A percentile compares a stretch with the other conserved stretches of the same genome.
Conservation (phyloP, 2,797 vertebrate genomes). For the Anabas testudineus region DNA sequence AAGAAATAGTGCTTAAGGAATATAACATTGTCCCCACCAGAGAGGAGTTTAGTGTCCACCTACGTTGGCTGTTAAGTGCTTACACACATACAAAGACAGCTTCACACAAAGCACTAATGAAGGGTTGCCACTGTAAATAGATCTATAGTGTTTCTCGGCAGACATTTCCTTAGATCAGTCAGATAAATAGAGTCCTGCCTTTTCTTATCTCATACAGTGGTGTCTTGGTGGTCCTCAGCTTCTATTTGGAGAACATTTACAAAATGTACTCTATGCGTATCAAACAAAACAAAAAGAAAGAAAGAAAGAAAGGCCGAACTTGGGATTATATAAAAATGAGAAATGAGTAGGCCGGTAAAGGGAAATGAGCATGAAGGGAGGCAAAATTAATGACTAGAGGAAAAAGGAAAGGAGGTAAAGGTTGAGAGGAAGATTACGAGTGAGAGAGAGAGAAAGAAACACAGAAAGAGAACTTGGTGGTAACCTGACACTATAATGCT, state of each 20-base stretch:
- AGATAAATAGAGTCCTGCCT: slow-evolving; percentile 43
- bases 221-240: slow-evolving; percentile 57
- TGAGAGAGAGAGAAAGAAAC: slow-evolving; percentile 20
- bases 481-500: slow-evolving; percentile 74
- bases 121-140: slow-evolving; percentile 70
- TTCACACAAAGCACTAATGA: slow-evolving; percentile 68
- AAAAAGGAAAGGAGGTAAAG: slow-evolving; percentile 28
- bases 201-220: slow-evolving; percentile 32
- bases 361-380: slow-evolving; percentile 38
- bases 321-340: slow-evolving; percentile 32
- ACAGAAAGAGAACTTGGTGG: slow-evolving; percentile 38
- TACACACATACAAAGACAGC: slow-evolving; percentile 28
- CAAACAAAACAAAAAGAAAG: too few species aligned
- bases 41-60: slow-evolving; percentile 66
- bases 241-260: slow-evolving; percentile 35
- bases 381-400: slow-evolving; percentile 41
- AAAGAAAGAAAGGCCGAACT: not conserved
- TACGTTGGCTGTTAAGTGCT: slow-evolving; percentile 50
- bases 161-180: slow-evolving; percentile 72
- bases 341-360: slow-evolving; percentile 10
- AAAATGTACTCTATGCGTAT: not conserved
- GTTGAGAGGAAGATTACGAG: slow-evolving; percentile 40
- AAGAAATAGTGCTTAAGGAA: slow-evolving; percentile 64
- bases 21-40: slow-evolving; percentile 49
- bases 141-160: slow-evolving; percentile 56